These are phyloP conservation scores for Aradophagus sp. DNA, from an alignment of 1,140 invertebrate genomes.

Conservation along the genomic window DNA sequence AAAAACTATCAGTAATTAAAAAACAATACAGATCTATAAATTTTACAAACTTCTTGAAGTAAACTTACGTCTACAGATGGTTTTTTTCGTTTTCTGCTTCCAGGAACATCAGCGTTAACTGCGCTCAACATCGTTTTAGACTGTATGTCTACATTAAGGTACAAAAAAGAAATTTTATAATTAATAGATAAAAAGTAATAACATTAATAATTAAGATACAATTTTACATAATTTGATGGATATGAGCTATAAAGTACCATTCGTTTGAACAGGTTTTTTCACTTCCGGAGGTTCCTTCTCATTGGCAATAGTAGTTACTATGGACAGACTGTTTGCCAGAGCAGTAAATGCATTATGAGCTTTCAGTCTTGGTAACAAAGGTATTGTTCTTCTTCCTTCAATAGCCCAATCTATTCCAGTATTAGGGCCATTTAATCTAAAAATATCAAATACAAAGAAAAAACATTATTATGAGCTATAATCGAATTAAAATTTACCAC, in stretches of 20 bases:
- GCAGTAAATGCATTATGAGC: slow-evolving; percentile 89
- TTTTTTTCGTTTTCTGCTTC: slow-evolving; percentile 63
- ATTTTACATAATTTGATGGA: neutral
- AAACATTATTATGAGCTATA: no score
- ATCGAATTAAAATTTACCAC: no score
- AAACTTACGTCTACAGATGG: slow-evolving; percentile 51
- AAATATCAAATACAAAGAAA: slow-evolving; percentile 8
- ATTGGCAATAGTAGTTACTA: slow-evolving; percentile 74
- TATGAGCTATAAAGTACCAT: slow-evolving; percentile 14
- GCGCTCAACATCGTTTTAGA: slow-evolving; percentile 23
- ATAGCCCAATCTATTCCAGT: slow-evolving; percentile 88
- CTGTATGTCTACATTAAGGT: slow-evolving; percentile 46
- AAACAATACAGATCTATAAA: no score
- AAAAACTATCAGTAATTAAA: no score
- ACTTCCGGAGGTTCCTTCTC: slow-evolving; percentile 67
- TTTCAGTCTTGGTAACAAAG: slow-evolving; percentile 85
- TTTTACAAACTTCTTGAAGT: neutral
- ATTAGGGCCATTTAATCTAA: slow-evolving; percentile 86
- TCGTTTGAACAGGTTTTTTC: slow-evolving; percentile 58
- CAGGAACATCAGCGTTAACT: slow-evolving; percentile 36
- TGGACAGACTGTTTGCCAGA: slow-evolving; percentile 83
- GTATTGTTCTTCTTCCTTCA: slow-evolving; percentile 87
- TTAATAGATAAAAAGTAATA: neutral
- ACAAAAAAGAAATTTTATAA: slow-evolving; percentile 1
- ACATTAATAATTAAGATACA: neutral